phyloP scores from a whole-genome alignment of 2,888 invertebrate genomes.

The Linnaemya vulpina region DNA sequence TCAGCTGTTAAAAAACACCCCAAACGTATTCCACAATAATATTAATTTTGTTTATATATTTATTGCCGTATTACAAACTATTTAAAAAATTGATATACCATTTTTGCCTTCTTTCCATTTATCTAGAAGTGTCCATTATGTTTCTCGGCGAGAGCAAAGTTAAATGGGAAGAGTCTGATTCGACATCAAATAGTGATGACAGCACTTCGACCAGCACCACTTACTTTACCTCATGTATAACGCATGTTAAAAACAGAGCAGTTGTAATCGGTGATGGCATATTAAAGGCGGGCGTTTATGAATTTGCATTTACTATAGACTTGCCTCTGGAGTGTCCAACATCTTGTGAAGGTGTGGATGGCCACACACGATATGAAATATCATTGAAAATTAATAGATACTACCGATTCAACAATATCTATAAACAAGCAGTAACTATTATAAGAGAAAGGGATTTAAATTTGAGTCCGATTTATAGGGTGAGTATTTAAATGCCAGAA shows the following conservation, averaged over 20 bases:
- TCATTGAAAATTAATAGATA: slow-evolving; percentile 90
- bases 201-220: slow-evolving; percentile 63
- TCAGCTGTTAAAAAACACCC: too few species aligned
- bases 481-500: slow-evolving; percentile 78
- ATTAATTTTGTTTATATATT: too few species aligned
- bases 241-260: slow-evolving; percentile 70
- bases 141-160: slow-evolving; percentile 75
- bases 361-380: slow-evolving; percentile 89
- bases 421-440: slow-evolving; percentile 86
- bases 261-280: slow-evolving; percentile 66
- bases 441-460: slow-evolving; percentile 91
- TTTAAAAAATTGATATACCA: too few species aligned
- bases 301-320: slow-evolving; percentile 74
- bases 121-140: slow-evolving; percentile 72
- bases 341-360: slow-evolving; percentile 87
- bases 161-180: slow-evolving; percentile 72
- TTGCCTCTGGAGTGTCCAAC: slow-evolving; percentile 74
- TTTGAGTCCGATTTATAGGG: slow-evolving; percentile 86
- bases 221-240: slow-evolving; percentile 67
- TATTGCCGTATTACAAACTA: too few species aligned
- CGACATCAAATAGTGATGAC: slow-evolving; percentile 26
- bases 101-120: background rate
- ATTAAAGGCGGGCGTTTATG: slow-evolving; percentile 72
- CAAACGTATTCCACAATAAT: too few species aligned
- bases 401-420: slow-evolving; percentile 86